These are phyloP conservation scores for Sandelia bainsii DNA, from an alignment of 2,797 vertebrate genomes.

Conservation along the genomic window DNA sequence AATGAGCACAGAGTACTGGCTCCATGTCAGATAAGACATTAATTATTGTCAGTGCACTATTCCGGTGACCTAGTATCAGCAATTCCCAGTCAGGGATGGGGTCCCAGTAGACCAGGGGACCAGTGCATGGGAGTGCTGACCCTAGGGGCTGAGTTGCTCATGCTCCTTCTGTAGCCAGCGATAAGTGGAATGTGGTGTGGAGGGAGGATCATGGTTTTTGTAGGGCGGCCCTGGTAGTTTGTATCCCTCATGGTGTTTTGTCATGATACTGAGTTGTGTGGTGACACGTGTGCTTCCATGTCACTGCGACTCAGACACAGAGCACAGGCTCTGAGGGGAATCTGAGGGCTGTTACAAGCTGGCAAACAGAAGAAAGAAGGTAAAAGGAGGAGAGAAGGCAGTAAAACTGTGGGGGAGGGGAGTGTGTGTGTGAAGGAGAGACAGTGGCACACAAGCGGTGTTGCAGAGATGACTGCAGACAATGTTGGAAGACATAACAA, in stretches of 20 bases:
- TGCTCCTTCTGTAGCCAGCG: background rate
- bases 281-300: slow-evolving; percentile 10
- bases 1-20: background rate
- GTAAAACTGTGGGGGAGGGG: background rate
- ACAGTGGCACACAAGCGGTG: background rate
- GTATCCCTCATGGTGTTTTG: background rate
- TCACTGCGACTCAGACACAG: slow-evolving; percentile 3
- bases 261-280: slow-evolving; percentile 4
- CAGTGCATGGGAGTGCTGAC: background rate
- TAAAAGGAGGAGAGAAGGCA: background rate
- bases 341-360: background rate
- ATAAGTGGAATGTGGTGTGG: background rate
- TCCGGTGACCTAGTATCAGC: background rate
- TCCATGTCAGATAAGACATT: background rate
- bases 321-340: background rate
- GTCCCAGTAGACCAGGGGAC: background rate
- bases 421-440: background rate
- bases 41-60: slow-evolving; percentile 1
- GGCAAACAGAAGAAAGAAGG: background rate
- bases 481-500: background rate
- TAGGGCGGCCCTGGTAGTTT: background rate
- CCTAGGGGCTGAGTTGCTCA: background rate
- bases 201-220: background rate
- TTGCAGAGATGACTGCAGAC: slow-evolving; percentile 15
- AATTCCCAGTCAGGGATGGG: background rate